A percentile compares a stretch with the other conserved stretches of the same genome.
Evolutionary conservation across 2,888 invertebrate genomes (phyloP).

Genomic region (Amaurobius ferox): DNA sequence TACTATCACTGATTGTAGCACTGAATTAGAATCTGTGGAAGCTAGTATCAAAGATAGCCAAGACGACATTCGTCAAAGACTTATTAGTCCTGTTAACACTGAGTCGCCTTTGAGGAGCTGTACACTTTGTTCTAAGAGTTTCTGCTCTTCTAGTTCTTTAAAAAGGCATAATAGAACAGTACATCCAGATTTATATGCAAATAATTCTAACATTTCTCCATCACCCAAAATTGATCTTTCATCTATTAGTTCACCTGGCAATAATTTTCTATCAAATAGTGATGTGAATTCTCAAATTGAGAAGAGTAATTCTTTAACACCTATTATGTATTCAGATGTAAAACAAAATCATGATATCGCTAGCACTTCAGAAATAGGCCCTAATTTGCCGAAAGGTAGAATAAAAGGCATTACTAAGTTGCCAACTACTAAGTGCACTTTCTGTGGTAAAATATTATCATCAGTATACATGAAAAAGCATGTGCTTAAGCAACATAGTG

Average conservation of each 20-base stretch:
- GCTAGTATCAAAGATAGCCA: background rate
- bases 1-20: background rate
- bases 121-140: background rate
- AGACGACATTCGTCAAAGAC: background rate
- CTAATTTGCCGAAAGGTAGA: background rate
- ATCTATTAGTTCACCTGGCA: background rate
- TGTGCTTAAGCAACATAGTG: conserved; percentile 1
- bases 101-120: background rate
- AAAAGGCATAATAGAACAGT: background rate
- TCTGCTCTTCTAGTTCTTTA: background rate
- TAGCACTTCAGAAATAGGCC: background rate
- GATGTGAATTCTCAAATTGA: background rate
- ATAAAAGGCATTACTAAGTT: background rate
- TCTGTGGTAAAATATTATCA: conserved; percentile 35
- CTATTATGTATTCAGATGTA: background rate
- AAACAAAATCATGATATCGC: background rate
- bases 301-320: background rate
- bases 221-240: background rate
- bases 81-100: background rate
- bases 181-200: background rate
- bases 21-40: background rate
- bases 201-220: background rate
- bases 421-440: background rate
- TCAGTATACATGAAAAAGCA: conserved; percentile 35
- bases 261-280: background rate